A percentile compares a stretch with the other conserved stretches of the same genome.
phyloP scores from a whole-genome alignment of 1,140 invertebrate species.

The Steinernema khuongi region DNA sequence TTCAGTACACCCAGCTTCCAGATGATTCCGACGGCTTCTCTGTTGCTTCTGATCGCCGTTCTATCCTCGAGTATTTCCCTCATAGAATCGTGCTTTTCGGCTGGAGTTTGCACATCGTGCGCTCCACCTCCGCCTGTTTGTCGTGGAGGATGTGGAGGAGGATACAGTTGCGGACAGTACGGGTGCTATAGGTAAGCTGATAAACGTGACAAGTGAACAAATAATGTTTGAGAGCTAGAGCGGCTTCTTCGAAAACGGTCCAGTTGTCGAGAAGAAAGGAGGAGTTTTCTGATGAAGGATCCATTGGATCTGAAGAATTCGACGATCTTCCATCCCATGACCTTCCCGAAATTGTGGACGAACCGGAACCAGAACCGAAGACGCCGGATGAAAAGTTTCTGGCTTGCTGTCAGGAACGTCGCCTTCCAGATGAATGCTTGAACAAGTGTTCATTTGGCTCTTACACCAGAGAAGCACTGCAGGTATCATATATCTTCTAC shows the following conservation, averaged over 20 bases:
- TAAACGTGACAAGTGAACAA: not conserved
- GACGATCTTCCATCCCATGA: not conserved
- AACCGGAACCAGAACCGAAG: conserved; percentile 9
- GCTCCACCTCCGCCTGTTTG: not conserved
- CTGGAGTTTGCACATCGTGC: not conserved
- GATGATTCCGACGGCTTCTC: no score
- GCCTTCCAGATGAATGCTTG: conserved; percentile 46
- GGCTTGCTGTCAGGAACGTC: conserved; percentile 46
- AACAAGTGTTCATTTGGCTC: conserved; percentile 42
- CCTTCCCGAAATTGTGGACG: not conserved
- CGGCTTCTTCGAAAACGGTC: conserved; percentile 31
- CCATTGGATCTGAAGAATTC: no score
- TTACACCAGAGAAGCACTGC: conserved; percentile 47
- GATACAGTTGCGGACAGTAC: conserved; percentile 20
- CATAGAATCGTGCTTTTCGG: not conserved
- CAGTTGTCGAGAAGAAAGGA: not conserved
- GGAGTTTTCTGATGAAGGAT: not conserved
- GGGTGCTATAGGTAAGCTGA: conserved; percentile 26
- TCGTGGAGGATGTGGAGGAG: not conserved
- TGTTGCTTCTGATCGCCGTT: no score
- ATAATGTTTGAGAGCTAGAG: conserved; percentile 28
- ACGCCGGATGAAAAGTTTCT: conserved; percentile 47
- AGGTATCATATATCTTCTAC: conserved; percentile 2
- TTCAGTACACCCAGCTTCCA: no score
- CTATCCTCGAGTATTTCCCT: no score